These are phyloP conservation scores for Alligator sinensis DNA, from an alignment of 2,113 vertebrate genomes.

Conservation along the genomic window DNA sequence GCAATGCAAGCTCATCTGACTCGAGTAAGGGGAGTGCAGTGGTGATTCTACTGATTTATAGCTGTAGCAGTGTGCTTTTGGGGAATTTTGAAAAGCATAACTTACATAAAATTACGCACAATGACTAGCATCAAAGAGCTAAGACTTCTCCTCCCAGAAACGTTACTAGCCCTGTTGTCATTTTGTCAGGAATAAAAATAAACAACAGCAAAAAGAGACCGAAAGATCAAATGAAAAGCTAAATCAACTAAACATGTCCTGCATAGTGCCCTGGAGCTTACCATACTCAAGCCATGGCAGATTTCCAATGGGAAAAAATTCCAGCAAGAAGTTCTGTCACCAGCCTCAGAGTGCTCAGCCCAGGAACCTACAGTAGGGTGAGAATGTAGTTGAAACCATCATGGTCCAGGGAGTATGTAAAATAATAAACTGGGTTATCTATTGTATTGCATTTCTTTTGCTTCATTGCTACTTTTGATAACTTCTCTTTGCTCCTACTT, in stretches of 20 bases:
- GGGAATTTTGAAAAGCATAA: background rate
- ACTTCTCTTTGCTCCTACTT: too few relatives aligned
- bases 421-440: too few relatives aligned
- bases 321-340: background rate
- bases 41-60: background rate
- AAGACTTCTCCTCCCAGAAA: background rate
- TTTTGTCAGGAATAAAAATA: background rate
- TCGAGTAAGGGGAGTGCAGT: background rate
- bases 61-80: background rate
- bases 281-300: background rate
- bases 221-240: background rate
- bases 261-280: background rate
- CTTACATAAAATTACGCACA: background rate
- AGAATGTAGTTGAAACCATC: too few relatives aligned
- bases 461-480: too few relatives aligned
- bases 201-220: background rate
- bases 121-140: background rate
- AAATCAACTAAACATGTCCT: background rate
- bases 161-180: background rate
- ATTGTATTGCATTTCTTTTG: too few relatives aligned
- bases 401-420: too few relatives aligned
- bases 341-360: accelerated
- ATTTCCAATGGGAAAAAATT: background rate
- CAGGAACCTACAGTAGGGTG: too few relatives aligned
- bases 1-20: background rate